These are phyloP conservation scores for Meteorus colon DNA, from an alignment of 2,888 invertebrate species.

Conservation along the genomic window DNA sequence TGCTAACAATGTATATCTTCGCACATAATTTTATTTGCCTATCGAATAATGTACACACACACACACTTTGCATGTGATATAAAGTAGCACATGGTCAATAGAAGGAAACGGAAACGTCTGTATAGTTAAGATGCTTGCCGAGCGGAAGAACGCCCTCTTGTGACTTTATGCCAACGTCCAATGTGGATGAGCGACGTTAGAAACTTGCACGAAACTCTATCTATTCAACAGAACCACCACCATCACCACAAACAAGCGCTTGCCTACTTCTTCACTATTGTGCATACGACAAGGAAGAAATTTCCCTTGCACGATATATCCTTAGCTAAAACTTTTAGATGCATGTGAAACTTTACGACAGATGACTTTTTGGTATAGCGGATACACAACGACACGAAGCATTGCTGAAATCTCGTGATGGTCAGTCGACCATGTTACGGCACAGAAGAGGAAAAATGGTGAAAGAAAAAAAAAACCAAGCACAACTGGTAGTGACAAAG, in stretches of 20 bases:
- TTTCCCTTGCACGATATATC: not conserved
- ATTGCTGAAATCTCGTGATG: constrained; percentile 21
- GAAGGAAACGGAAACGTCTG: constrained; percentile 28
- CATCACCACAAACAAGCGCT: constrained; percentile 8
- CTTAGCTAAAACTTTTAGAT: constrained; percentile 25
- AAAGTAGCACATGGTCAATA: constrained; percentile 21
- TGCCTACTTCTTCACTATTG: not conserved
- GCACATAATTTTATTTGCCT: not conserved
- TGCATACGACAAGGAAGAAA: constrained; percentile 1
- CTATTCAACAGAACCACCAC: constrained; percentile 35
- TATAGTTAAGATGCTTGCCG: constrained; percentile 16
- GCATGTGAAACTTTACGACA: constrained; percentile 34
- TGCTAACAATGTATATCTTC: not conserved
- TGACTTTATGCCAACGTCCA: constrained; percentile 34
- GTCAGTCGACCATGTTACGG: constrained; percentile 20
- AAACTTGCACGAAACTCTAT: constrained; percentile 41
- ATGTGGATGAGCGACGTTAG: constrained; percentile 30
- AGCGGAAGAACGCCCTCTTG: constrained; percentile 11
- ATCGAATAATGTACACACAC: not conserved
- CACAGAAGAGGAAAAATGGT: not conserved
- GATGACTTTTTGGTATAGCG: constrained; percentile 29
- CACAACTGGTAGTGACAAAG: not conserved
- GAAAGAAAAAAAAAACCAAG: not conserved
- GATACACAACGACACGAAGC: constrained; percentile 5
- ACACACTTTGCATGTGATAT: not conserved